Conservation (phyloP, 2,797 vertebrate species). For the Sitta carolinensis region DNA sequence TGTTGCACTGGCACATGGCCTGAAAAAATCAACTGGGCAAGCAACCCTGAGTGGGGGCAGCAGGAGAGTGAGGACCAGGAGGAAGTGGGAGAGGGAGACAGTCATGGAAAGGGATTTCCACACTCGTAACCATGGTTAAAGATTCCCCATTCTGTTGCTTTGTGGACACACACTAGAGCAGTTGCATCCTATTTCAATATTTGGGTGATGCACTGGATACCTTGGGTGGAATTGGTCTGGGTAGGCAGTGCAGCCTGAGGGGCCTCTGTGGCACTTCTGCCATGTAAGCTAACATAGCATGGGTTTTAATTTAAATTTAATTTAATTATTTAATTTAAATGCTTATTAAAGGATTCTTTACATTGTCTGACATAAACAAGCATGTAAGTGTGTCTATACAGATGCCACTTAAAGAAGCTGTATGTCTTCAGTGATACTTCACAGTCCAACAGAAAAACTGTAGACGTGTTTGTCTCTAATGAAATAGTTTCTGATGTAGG, state of each 20-base stretch:
- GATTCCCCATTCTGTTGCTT: accelerated
- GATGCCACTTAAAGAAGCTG: background rate
- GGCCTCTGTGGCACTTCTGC: background rate
- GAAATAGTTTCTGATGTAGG: background rate
- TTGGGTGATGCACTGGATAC: background rate
- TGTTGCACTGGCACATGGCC: background rate
- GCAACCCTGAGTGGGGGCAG: accelerated
- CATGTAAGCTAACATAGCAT: accelerated
- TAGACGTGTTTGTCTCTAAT: background rate
- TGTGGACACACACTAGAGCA: background rate
- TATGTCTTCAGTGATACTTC: background rate
- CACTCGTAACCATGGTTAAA: accelerated
- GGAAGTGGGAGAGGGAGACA: accelerated
- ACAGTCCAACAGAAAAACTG: background rate
- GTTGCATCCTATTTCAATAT: background rate
- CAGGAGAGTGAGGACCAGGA: background rate
- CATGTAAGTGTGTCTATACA: background rate
- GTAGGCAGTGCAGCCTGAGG: background rate
- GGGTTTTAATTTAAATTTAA: too few species aligned
- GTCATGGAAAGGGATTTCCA: background rate
- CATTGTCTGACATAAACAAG: background rate
- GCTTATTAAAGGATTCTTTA: background rate
- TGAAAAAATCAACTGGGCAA: background rate
- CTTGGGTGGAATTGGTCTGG: background rate
- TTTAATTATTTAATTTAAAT: background rate